Conservation (phyloP, 2,113 vertebrate genomes). For the Hippolais icterina region DNA sequence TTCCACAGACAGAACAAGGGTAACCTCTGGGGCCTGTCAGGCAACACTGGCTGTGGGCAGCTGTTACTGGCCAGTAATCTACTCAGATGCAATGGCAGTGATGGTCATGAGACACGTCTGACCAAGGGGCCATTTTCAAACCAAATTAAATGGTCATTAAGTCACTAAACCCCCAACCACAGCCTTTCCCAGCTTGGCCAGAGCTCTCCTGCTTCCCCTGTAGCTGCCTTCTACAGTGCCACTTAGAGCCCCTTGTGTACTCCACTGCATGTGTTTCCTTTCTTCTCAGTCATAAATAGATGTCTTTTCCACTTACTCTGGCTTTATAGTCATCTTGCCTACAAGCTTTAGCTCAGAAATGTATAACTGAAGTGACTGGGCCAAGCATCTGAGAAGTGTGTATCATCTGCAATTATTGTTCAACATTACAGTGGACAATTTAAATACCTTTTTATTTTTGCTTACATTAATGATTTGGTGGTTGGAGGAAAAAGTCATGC, state of each 20-base stretch:
- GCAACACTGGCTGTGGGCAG: not conserved
- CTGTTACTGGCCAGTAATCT: not conserved
- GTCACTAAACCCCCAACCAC: not conserved
- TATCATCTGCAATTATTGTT: not conserved
- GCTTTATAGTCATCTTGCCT: not conserved
- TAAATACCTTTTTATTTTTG: not conserved
- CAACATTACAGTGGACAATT: not conserved
- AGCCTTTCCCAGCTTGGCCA: not conserved
- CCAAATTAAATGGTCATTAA: not conserved
- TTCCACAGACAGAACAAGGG: not conserved
- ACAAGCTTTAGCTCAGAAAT: not conserved
- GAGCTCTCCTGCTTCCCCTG: not conserved
- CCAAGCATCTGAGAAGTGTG: not conserved
- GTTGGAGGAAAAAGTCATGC: not conserved
- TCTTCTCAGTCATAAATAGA: not conserved
- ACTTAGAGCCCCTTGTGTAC: not conserved
- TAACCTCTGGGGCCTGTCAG: not conserved
- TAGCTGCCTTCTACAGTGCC: not conserved
- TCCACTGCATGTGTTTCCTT: not conserved
- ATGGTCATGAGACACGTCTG: not conserved
- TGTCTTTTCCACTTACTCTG: not conserved
- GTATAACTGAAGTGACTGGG: not conserved
- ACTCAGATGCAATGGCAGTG: not conserved
- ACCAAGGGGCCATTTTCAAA: not conserved
- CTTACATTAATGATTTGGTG: not conserved